Evolutionary conservation across 2,888 invertebrate genomes (phyloP).

Genomic region (Drosophila bunnanda): DNA sequence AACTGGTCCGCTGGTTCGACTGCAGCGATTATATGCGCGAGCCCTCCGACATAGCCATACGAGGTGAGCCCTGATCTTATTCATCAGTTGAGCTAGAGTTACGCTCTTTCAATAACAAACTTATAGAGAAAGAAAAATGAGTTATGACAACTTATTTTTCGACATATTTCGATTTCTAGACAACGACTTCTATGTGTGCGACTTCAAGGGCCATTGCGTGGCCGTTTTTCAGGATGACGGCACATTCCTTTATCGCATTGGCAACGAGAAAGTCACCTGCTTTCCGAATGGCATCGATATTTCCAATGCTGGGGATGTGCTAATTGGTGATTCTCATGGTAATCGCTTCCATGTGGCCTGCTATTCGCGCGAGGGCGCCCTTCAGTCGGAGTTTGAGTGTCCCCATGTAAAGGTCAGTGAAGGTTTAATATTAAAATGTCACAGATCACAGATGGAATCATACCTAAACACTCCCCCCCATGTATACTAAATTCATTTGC

Average conservation of each 20-base stretch:
- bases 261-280: slow-evolving; percentile 97
- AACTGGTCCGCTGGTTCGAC: slow-evolving; percentile 97
- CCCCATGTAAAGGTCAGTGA: slow-evolving; percentile 95
- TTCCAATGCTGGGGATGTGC: slow-evolving; percentile 97
- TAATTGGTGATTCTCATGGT: slow-evolving; percentile 98
- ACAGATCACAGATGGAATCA: background rate
- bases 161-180: slow-evolving; percentile 85
- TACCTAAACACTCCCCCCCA: background rate
- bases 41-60: slow-evolving; percentile 98
- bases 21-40: slow-evolving; percentile 99
- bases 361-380: slow-evolving; percentile 94
- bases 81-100: background rate
- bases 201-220: slow-evolving; percentile 99
- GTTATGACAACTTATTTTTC: background rate
- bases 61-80: slow-evolving; percentile 86
- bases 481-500: background rate
- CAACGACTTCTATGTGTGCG: slow-evolving; percentile 97
- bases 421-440: background rate
- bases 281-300: slow-evolving; percentile 99
- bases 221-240: slow-evolving; percentile 98
- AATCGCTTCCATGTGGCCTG: slow-evolving; percentile 99
- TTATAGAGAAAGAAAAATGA: background rate
- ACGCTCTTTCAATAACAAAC: background rate
- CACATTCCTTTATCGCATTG: slow-evolving; percentile 95
- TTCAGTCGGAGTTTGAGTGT: slow-evolving; percentile 97